phyloP scores from a whole-genome alignment of 2,888 invertebrate genomes.

The Nephrotoma guestfalica region DNA sequence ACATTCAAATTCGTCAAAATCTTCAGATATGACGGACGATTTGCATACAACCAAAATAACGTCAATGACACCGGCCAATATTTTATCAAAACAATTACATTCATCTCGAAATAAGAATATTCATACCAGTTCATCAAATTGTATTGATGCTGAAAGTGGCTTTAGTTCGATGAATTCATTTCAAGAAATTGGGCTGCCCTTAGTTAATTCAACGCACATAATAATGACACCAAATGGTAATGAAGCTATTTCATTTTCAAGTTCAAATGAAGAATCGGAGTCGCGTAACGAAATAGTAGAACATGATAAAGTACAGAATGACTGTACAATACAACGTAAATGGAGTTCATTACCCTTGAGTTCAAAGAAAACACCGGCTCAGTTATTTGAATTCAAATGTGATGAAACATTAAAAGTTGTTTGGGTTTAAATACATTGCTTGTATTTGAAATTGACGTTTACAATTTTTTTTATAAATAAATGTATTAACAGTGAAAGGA shows the following conservation, averaged over 20 bases:
- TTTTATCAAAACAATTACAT: background rate
- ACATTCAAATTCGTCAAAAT: constrained; percentile 27
- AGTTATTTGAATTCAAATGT: constrained; percentile 8
- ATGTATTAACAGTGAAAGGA: background rate
- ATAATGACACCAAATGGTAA: constrained; percentile 1
- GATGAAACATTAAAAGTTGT: constrained; percentile 13
- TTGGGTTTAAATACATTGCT: constrained; percentile 13
- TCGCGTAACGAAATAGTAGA: background rate
- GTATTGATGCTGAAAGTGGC: constrained; percentile 63
- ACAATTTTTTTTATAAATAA: background rate
- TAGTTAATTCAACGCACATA: constrained; percentile 13
- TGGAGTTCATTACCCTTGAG: constrained; percentile 13
- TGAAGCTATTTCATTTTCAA: constrained; percentile 3
- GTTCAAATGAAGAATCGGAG: constrained; percentile 11
- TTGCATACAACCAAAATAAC: constrained; percentile 4
- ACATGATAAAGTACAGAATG: background rate
- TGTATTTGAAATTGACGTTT: background rate
- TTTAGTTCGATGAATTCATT: constrained; percentile 76
- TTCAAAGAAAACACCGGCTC: constrained; percentile 9
- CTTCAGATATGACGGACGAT: constrained; percentile 25
- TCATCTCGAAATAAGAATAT: background rate
- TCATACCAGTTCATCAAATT: background rate
- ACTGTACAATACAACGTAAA: background rate
- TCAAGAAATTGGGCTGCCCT: constrained; percentile 62
- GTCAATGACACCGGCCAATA: background rate